A percentile compares a stretch with the other conserved stretches of the same genome.
These are phyloP conservation scores for Samia ricini DNA, from an alignment of 1,140 invertebrate species.

Conservation along the genomic window DNA sequence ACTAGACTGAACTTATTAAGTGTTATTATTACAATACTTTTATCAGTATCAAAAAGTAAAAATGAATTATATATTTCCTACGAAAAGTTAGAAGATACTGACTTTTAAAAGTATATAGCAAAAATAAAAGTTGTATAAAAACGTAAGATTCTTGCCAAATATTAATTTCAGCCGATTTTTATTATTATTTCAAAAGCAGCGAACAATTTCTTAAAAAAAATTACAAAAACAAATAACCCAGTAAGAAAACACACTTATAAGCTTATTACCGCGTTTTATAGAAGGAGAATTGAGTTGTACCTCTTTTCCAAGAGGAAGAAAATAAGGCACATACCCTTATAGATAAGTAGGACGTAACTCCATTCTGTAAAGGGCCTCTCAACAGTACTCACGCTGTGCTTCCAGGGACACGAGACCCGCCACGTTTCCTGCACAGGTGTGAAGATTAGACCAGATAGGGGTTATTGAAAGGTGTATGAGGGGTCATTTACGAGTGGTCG, in stretches of 20 bases:
- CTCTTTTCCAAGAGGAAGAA: constrained; percentile 49
- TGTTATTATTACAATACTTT: too few species aligned
- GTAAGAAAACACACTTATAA: constrained; percentile 35
- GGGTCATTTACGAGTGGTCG: constrained; percentile 56
- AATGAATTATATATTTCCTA: too few species aligned
- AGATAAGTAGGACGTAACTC: constrained; percentile 74
- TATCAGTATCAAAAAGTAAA: too few species aligned
- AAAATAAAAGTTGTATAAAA: too few species aligned
- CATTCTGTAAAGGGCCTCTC: constrained; percentile 72
- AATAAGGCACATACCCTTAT: constrained; percentile 70
- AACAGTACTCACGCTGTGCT: constrained; percentile 50
- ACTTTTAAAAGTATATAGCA: too few species aligned
- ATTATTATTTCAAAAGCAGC: neutral
- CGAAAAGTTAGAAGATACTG: too few species aligned
- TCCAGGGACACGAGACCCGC: constrained; percentile 53
- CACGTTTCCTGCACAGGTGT: constrained; percentile 44
- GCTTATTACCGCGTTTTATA: constrained; percentile 50
- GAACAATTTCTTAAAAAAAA: neutral
- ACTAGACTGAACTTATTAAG: too few species aligned
- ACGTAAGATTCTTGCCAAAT: neutral
- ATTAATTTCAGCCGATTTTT: neutral
- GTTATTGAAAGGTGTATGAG: constrained; percentile 40
- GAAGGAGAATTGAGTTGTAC: constrained; percentile 50
- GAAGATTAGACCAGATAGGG: constrained; percentile 48
- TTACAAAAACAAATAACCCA: constrained; percentile 20